Base-by-base conservation (phyloP, 2,797 vertebrate genomes). In the Cynodonichthys magdalenae region DNA sequence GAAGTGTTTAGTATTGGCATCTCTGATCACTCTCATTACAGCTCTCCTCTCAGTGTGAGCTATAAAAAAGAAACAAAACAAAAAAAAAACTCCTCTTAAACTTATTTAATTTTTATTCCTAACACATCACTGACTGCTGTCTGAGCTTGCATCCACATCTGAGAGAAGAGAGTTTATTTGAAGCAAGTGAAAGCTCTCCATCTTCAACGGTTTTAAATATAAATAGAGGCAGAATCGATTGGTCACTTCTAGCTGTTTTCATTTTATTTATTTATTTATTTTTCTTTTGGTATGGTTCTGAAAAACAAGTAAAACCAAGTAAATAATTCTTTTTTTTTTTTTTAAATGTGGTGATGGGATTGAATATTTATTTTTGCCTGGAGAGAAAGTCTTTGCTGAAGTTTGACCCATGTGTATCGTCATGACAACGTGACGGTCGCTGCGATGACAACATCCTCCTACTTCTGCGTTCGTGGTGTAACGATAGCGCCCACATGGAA, bases 1-100 rank as follows among this genome's bases (percentile, higher is more conserved):
- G 89, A 91, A 85, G 80, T 77, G 79, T 81, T 89, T 81, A 81
- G 81, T 88, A 83, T 88, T 81, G 86, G 85, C 83, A 77, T 83
- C 62, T 88, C 77, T 84, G 84, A 90, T 92, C 84, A 84, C 78
- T 82, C 89, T 91, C 84, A 89, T 90, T 88, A 90, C 59, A 50
- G 53, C 74, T 78, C 80, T 79, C 44, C 60, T 75, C 79, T 85
- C 56, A 66, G 70, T 66, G 72, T 63, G 57, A 84, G 75, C 55
- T 69, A 86, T 78, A 46, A 46, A n/a, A n/a, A 2, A n/a, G n/a
- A n/a, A n/a, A n/a, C n/a, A n/a, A n/a, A n/a, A n/a, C n/a, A 20
- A 48, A 46, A 44, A 15, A 46, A 19, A 46, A 46, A 46, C 6
- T 76, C 74, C 79, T 79, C 81, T 81, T 71, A 69, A 59, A 76